Evolutionary conservation across 2,888 invertebrate species (phyloP).

Genomic region (Philereme vetulata): DNA sequence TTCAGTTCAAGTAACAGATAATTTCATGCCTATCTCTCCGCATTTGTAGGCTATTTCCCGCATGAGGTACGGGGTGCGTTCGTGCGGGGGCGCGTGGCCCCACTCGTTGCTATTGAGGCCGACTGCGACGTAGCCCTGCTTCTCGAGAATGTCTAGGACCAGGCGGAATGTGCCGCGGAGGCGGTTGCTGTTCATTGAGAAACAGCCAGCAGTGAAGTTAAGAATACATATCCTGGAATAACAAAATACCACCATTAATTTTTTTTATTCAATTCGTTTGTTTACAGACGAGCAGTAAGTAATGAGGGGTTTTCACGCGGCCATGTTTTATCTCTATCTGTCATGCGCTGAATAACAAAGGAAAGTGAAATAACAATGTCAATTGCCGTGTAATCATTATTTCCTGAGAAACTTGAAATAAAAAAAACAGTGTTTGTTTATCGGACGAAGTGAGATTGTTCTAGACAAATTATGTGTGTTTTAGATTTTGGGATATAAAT

Average conservation of each 20-base stretch:
- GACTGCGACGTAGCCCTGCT: slow-evolving; percentile 81
- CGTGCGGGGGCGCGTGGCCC: slow-evolving; percentile 79
- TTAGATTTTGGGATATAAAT: too few relatives aligned
- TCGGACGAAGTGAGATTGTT: too few relatives aligned
- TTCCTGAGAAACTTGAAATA: too few relatives aligned
- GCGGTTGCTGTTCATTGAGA: slow-evolving; percentile 83
- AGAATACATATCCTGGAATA: slow-evolving; percentile 84
- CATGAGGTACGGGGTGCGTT: slow-evolving; percentile 86
- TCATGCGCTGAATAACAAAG: too few relatives aligned
- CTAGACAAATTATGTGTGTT: too few relatives aligned
- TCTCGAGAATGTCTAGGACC: slow-evolving; percentile 82
- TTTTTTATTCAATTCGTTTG: too few relatives aligned
- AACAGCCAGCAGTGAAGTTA: slow-evolving; percentile 79
- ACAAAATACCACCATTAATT: slow-evolving; percentile 5
- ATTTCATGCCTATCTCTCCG: slow-evolving; percentile 72
- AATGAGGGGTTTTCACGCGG: too few relatives aligned
- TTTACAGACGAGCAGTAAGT: too few relatives aligned
- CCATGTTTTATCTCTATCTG: not conserved
- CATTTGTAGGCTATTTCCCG: slow-evolving; percentile 77
- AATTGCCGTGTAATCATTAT: too few relatives aligned
- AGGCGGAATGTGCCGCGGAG: slow-evolving; percentile 80
- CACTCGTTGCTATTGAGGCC: slow-evolving; percentile 81
- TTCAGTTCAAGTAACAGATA: slow-evolving; percentile 55
- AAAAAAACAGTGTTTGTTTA: too few relatives aligned
- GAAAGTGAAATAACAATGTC: too few relatives aligned